These are phyloP conservation scores for Eumaeus atala DNA, from an alignment of 1,140 invertebrate species.

Conservation along the genomic window DNA sequence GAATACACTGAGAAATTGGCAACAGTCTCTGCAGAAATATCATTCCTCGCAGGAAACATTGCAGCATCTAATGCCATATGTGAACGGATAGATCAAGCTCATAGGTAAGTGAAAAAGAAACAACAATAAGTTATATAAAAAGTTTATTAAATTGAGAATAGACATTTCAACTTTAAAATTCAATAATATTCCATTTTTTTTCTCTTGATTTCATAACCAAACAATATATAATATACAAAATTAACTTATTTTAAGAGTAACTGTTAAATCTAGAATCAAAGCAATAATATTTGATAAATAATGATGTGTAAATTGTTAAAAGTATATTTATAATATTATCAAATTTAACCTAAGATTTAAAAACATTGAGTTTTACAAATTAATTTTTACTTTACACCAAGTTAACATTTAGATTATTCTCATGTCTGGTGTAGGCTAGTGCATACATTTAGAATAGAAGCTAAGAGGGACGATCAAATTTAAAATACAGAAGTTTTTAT, in stretches of 20 bases:
- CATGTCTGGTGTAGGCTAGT: neutral
- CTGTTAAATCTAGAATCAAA: constrained; percentile 19
- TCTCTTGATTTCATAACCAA: constrained; percentile 31
- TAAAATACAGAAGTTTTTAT: too few relatives aligned
- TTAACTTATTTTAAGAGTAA: constrained; percentile 5
- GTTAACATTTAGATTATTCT: constrained; percentile 1
- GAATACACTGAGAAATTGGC: constrained; percentile 71
- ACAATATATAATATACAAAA: constrained; percentile 23
- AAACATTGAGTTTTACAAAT: constrained; percentile 7
- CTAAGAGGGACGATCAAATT: too few relatives aligned
- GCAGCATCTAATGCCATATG: constrained; percentile 70
- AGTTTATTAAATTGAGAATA: constrained; percentile 57
- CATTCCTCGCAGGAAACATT: constrained; percentile 65
- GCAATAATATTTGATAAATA: constrained; percentile 28
- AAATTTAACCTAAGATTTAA: neutral
- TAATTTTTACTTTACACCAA: neutral
- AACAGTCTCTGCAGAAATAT: constrained; percentile 69
- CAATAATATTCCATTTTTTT: constrained; percentile 10
- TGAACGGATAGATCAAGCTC: constrained; percentile 65
- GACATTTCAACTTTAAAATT: constrained; percentile 22
- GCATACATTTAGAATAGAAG: too few relatives aligned
- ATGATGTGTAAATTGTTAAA: constrained; percentile 12
- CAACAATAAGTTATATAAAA: constrained; percentile 31
- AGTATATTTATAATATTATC: constrained; percentile 10
- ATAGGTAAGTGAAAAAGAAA: constrained; percentile 38